Evolutionary conservation across 2,113 vertebrate species (phyloP), one percentile per base, ranked within the genome.

Genomic region (Eulacestoma nigropectus): DNA sequence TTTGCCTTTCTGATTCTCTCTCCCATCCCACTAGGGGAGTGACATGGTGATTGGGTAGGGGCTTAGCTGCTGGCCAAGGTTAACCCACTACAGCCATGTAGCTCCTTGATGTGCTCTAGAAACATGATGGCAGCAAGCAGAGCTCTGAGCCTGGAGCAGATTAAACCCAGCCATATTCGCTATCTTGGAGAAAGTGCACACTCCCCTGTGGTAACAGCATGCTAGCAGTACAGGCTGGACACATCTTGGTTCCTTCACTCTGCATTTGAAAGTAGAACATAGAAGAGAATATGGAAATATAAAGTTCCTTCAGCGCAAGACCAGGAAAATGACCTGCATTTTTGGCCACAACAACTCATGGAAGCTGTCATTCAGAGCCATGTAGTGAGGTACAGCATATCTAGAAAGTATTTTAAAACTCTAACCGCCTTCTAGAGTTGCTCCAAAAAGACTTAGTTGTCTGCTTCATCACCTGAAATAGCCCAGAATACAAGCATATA

Each of bases 161-260:
- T 74, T 70, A 67, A 63, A 32, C 10, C 32, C 67, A 53, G 14
- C 4, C 25, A 39, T 7, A 8, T 27, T 37, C 2, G 1, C 26
- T 19, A 0, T 6, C 37, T 73, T 32, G 22, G 17, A 15, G 18
- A 68, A 29, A 60, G 1, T 56, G 22, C 19, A 47, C 18, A 8
- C 12, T 60, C 17, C 59, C 3, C 16, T 0, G 0, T 35, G 11
- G 1, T 60, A 56, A n/a, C 10, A 35, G 18, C 2, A 0, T 20
- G 16, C 4, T 59, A 59, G 33, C 13, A 27, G 13, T 30, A 65
- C 46, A 69, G 16, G 6, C 25, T 65, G 39, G 15, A 18, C 12
- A 13, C 3, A 18, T 44, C 23, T 72, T 70, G 16, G 6, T 37
- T 76, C 23, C 16, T 73, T 63, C 0, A 2, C 9, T 72, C 27